phyloP scores from a whole-genome alignment of 2,888 invertebrate genomes.

The Omphaloscelis lunosa region DNA sequence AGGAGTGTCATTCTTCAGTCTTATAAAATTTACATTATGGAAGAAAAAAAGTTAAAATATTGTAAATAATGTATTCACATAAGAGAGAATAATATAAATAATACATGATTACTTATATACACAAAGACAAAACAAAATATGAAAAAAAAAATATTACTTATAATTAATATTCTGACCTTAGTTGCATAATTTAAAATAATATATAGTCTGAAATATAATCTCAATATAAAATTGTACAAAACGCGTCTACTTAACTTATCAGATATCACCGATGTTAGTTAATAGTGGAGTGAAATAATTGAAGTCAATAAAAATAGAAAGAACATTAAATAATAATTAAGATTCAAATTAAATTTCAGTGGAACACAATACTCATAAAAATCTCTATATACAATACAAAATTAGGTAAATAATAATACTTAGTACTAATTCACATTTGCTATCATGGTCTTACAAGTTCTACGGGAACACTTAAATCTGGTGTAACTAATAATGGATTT shows the following conservation, averaged over 20 bases:
- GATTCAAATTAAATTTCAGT: conserved; percentile 41
- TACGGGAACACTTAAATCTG: conserved; percentile 82
- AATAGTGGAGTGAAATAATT: conserved; percentile 43
- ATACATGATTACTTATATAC: neutral
- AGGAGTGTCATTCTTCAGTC: conserved; percentile 58
- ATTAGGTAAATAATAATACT: conserved; percentile 40
- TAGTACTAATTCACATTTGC: conserved; percentile 51
- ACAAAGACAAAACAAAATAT: conserved; percentile 5
- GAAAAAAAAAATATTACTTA: conserved; percentile 16
- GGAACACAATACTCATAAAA: conserved; percentile 44
- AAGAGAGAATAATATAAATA: conserved; percentile 1
- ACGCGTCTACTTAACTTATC: conserved; percentile 29
- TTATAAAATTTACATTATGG: conserved; percentile 47
- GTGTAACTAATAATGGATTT: conserved; percentile 81
- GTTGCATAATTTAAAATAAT: conserved; percentile 9
- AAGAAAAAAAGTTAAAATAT: conserved; percentile 40
- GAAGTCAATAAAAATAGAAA: conserved; percentile 27
- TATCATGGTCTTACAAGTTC: conserved; percentile 84
- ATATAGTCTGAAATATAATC: conserved; percentile 24
- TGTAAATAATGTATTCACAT: conserved; percentile 25
- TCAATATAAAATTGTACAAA: conserved; percentile 46
- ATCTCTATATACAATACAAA: conserved; percentile 66
- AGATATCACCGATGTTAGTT: conserved; percentile 23
- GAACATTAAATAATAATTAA: conserved; percentile 44
- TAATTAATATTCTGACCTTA: neutral